Percentiles rank a stretch among this genome's conserved stretches.
phyloP scores from a whole-genome alignment of 2,113 vertebrate genomes.

The Cyprinodon brontotheroides region DNA sequence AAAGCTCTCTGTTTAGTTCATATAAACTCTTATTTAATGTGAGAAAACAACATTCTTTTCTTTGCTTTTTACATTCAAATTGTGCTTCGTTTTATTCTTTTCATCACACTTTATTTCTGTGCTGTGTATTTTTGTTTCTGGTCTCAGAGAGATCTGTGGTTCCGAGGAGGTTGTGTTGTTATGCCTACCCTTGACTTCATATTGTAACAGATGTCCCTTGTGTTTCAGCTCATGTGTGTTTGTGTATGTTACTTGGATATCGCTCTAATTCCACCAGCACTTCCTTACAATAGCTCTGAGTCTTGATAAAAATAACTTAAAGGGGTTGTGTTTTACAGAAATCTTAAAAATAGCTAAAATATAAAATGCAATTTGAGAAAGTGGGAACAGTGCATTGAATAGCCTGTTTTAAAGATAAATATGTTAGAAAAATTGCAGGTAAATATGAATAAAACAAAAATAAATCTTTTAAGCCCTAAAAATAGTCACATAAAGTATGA shows the following conservation, averaged over 20 bases:
- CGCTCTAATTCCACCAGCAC: neutral
- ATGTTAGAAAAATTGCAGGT: neutral
- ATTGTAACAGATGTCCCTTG: constrained; percentile 38
- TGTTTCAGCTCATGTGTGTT: constrained; percentile 7
- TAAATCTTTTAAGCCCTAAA: too few relatives aligned
- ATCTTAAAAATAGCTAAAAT: neutral
- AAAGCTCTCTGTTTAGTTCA: constrained; percentile 36
- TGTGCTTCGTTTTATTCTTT: constrained; percentile 2
- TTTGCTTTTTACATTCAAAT: neutral
- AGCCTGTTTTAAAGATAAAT: neutral
- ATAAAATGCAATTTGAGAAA: neutral
- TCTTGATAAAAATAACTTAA: neutral
- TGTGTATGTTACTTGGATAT: constrained; percentile 2
- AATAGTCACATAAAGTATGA: neutral
- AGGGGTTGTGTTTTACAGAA: neutral
- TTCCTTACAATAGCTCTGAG: constrained; percentile 3
- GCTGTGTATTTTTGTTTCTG: constrained; percentile 26
- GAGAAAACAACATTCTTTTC: constrained; percentile 7
- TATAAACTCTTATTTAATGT: constrained; percentile 7
- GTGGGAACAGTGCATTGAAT: neutral
- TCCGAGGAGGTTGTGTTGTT: constrained; percentile 63
- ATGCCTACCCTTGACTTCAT: constrained; percentile 46
- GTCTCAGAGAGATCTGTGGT: constrained; percentile 32
- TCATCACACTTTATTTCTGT: constrained; percentile 7
- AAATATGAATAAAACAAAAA: neutral